Base-by-base conservation (phyloP, 2,888 invertebrate species). In the Dasypolia templi region DNA sequence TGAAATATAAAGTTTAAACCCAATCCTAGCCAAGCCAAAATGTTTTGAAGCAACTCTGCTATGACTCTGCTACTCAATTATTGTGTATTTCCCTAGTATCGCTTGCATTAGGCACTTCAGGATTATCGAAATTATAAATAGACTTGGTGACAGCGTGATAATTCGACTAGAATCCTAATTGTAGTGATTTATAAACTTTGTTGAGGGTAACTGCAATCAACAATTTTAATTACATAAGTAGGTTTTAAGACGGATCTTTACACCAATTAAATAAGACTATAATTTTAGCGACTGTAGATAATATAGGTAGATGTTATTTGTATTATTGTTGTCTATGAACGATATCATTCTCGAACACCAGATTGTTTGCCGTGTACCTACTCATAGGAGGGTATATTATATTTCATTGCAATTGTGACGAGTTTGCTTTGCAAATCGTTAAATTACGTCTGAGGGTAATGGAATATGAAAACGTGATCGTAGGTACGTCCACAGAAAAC, bases 241-340 rank as follows among this genome's bases (percentile, higher is more conserved):
- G 88, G 51, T 77, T 75, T 82, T 95, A 95, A 95, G 94, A 92
- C 88, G 95, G 95, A 94, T 95, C 95, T 96, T 96, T 96, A 96
- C 96, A 96, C 96, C 96, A 96, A 96, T 92, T 95, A 95, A 93
- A 91, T 95, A 95, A 95, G 96, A 93, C 90, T 94, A 94, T 89
- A 90, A 91, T 88, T 92, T 80, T 95, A 95, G 93, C 85, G 85
- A 91, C 82, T 91, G 92, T 95, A 95, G 93, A 91, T 93, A 93
- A 89, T 82, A 85, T 90, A 89, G 83, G 86, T 95, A 95, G 93
- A 92, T 93, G 95, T 93, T 94, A 93, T 90, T 91, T 92, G 91
- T 92, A 93, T 91, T 90, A 86, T 91, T 92, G 91, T 93, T 93
- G 92, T 94, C 87, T 90, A 89, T 88, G 77, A 82, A 85, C 68